Base-by-base conservation (phyloP, 30 jellyfish, hydroid and myxozoan genomes). In the Cassiopea xamachana region DNA sequence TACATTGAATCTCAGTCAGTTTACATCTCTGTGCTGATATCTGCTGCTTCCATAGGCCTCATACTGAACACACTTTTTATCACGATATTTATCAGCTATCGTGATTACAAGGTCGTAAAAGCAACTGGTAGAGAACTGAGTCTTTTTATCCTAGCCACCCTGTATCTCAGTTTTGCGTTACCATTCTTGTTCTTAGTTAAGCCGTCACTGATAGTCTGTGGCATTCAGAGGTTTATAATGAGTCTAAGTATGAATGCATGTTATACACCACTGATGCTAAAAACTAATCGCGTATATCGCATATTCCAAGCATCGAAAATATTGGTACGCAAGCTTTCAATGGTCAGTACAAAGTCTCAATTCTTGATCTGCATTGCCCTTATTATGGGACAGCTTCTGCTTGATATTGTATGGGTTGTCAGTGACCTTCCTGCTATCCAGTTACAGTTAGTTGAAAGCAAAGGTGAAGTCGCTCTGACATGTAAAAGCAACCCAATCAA, bases 231-330 rank as follows among this genome's bases (percentile, higher is more conserved):
- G 55, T 67, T 96, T 46, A 85, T 92, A 48, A 45, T 90, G 50
- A 97, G 99, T 27, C 68, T 96, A 79, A 83, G 98, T 18, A 91
- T 92, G 46, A 83, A 94, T 13, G 89, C 83, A 16, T 88, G 98
- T 91, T 96, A 90, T 86, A 91, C 97, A 3, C 99, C 99, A 12
- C 82, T 96, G 83, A 86, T 96, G 82, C 77, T 96, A 69, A 91
- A 91, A 87, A 89, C 97, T 17, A 96, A 90, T 69, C 98, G 99
- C 73, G 89, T 96, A 18, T 96, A 92, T 89, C 96, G 98, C 83
- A 92, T 88, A 18, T 96, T 92, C 90, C 76, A 71, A 50, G 96
- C 98, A 18, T 94, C 99, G 2, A 90, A 79, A 17, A 83, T 75
- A 12, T 58, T 84, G 39, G 51, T 86, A 10, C 17, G 87, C 3